These are phyloP conservation scores for Rhodophaea formosa DNA, from an alignment of 2,888 invertebrate species.

Conservation along the genomic window DNA sequence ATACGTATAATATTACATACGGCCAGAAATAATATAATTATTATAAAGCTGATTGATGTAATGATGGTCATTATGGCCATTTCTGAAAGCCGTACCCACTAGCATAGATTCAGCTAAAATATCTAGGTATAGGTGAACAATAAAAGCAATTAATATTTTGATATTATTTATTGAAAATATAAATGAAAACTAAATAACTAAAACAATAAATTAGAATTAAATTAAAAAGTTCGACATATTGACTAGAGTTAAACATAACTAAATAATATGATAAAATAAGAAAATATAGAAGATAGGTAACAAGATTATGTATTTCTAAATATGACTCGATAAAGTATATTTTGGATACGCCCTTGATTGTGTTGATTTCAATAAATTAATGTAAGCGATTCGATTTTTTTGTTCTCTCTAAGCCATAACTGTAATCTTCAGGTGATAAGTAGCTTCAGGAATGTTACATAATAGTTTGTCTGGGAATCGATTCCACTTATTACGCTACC, in stretches of 20 bases:
- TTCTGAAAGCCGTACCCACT: too few species aligned
- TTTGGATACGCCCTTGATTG: neutral
- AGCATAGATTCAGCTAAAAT: neutral
- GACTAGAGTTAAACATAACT: constrained; percentile 8
- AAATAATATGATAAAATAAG: neutral
- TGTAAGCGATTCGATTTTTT: neutral
- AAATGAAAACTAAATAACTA: constrained; percentile 8
- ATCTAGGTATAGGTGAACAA: neutral
- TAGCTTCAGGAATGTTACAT: too few species aligned
- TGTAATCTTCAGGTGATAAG: too few species aligned
- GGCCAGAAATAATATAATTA: too few species aligned
- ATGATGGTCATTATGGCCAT: too few species aligned
- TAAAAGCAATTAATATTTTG: constrained; percentile 27
- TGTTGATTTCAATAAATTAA: neutral
- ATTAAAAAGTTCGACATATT: constrained; percentile 8
- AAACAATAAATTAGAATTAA: constrained; percentile 12
- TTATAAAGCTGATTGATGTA: too few species aligned
- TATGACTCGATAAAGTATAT: neutral
- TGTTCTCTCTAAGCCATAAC: neutral
- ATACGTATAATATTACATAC: too few species aligned
- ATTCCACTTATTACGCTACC: too few species aligned
- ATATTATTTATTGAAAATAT: constrained; percentile 16
- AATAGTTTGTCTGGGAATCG: too few species aligned
- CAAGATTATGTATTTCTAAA: neutral
- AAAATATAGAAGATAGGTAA: neutral